phyloP scores from a whole-genome alignment of 2,113 vertebrate species.

The Phocoena phocoena region DNA sequence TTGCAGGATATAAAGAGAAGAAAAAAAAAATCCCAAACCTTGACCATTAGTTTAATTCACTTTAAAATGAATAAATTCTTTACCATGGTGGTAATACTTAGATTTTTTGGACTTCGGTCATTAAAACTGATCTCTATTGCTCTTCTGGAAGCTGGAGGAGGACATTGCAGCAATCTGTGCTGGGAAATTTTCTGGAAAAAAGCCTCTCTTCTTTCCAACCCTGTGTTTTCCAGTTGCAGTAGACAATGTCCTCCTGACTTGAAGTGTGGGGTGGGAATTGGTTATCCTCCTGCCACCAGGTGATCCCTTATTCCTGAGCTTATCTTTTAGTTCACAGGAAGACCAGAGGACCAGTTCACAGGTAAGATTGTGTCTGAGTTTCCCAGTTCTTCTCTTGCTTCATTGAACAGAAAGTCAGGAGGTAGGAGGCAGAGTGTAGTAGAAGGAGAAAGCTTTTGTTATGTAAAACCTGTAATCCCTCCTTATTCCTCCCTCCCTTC shows the following conservation, averaged over 20 bases:
- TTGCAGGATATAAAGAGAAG: not conserved
- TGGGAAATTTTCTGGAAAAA: not conserved
- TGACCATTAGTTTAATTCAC: not conserved
- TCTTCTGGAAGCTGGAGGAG: too few relatives aligned
- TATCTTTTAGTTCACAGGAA: not conserved
- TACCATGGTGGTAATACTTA: not conserved
- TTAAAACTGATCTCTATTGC: fast-evolving
- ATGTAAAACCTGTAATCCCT: not conserved
- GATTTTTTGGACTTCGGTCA: not conserved
- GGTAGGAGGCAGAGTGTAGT: fast-evolving
- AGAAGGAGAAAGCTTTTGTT: not conserved
- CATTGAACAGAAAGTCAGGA: too few relatives aligned
- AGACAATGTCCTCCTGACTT: not conserved
- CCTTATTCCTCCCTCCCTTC: not conserved
- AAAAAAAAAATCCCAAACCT: not conserved
- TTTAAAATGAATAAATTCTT: not conserved
- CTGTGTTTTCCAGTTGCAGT: not conserved
- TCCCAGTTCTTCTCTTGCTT: not conserved
- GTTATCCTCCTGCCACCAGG: not conserved
- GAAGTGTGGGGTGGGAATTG: not conserved
- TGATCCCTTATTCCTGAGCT: too few relatives aligned
- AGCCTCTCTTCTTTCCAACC: not conserved
- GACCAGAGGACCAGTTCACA: too few relatives aligned
- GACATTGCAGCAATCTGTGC: too few relatives aligned
- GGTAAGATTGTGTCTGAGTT: too few relatives aligned